A percentile compares a stretch with the other conserved stretches of the same genome.
Evolutionary conservation across 2,888 invertebrate species (phyloP).

Genomic region (Sialis fuliginosa): DNA sequence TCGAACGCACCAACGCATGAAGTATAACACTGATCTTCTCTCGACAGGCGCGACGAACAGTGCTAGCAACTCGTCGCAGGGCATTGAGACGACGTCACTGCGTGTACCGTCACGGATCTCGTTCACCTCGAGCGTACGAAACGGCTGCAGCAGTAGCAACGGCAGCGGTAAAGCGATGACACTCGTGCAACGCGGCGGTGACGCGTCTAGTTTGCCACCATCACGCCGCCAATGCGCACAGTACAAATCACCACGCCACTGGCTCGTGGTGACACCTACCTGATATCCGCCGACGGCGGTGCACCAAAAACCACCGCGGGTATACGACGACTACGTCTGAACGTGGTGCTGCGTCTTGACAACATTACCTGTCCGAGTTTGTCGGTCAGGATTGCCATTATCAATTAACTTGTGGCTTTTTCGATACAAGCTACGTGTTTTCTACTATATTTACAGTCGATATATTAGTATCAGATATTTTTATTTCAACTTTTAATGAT

Average conservation of each 20-base stretch:
- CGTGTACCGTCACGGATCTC: constrained; percentile 22
- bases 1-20: no score
- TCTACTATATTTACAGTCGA: no score
- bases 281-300: not conserved
- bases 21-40: not conserved
- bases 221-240: no score
- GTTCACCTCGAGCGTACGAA: constrained; percentile 15
- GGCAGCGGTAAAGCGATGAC: no score
- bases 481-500: no score
- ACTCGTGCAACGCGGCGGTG: no score
- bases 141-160: not conserved
- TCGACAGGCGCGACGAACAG: constrained; percentile 18
- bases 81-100: constrained; percentile 21
- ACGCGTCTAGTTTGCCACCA: no score
- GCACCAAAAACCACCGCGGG: not conserved
- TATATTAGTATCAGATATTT: no score
- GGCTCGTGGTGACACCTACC: not conserved
- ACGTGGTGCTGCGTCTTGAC: not conserved
- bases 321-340: not conserved
- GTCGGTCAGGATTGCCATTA: no score
- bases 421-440: no score
- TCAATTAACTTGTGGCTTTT: no score
- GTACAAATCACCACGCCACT: not conserved
- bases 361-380: no score
- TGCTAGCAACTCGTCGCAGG: constrained; percentile 24